A percentile compares a stretch with the other conserved stretches of the same genome.
phyloP scores from a whole-genome alignment of 2,113 vertebrate genomes.

The Pangasianodon gigas region DNA sequence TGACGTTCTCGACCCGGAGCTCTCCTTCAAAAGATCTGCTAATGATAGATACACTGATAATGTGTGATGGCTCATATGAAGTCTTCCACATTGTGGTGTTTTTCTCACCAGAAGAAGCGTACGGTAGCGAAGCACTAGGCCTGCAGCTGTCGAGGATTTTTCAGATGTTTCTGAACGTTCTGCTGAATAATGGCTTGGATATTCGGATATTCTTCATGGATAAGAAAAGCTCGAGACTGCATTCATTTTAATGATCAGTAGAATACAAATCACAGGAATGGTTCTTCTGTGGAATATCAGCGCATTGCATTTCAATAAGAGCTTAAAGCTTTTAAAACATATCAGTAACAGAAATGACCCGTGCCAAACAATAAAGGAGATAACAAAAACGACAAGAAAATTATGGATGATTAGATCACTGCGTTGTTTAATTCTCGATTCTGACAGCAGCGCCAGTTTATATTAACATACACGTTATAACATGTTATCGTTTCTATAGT shows the following conservation, averaged over 20 bases:
- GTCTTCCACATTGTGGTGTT: neutral
- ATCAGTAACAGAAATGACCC: too few relatives aligned
- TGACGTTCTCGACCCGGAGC: neutral
- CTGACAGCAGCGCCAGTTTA: neutral
- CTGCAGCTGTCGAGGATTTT: neutral
- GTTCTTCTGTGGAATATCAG: neutral
- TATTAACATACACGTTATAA: neutral
- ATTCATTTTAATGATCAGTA: neutral
- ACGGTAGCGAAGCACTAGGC: neutral
- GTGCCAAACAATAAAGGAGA: neutral
- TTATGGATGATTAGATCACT: neutral
- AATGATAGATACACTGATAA: neutral
- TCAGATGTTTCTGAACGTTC: neutral
- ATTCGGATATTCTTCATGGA: neutral
- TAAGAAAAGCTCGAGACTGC: neutral
- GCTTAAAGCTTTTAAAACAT: too few relatives aligned
- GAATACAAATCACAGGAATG: neutral
- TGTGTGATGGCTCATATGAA: neutral
- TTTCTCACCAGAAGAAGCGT: neutral
- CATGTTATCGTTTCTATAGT: neutral
- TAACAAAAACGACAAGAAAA: neutral
- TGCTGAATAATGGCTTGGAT: neutral
- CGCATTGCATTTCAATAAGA: neutral
- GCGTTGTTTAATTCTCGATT: neutral
- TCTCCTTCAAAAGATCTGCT: neutral